phyloP scores from a whole-genome alignment of 2,888 invertebrate species.

The Leptogaster cylindrica region DNA sequence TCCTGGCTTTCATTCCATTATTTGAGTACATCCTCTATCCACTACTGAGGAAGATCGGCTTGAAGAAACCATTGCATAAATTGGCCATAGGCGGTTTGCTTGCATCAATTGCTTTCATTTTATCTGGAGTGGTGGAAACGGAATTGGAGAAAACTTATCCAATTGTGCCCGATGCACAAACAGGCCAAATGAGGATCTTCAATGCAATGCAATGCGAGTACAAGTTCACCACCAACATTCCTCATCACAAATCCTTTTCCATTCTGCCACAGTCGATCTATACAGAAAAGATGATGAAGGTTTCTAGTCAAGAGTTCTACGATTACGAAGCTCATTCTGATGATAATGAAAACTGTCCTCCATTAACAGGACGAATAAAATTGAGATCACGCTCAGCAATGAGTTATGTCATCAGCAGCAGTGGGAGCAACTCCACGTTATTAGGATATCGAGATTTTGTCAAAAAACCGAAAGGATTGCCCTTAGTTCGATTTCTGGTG shows the following conservation, averaged over 20 bases:
- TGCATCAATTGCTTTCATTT: constrained; percentile 80
- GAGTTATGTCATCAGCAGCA: constrained; percentile 53
- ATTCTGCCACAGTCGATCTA: constrained; percentile 60
- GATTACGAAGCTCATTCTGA: constrained; percentile 20
- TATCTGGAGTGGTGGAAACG: constrained; percentile 84
- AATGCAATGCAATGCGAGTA: constrained; percentile 70
- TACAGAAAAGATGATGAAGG: constrained; percentile 61
- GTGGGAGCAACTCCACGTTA: constrained; percentile 47
- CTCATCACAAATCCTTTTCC: constrained; percentile 43
- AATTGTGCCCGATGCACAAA: constrained; percentile 64
- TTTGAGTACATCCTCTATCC: constrained; percentile 70
- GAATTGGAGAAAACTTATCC: constrained; percentile 72
- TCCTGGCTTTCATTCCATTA: constrained; percentile 83
- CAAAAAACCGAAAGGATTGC: constrained; percentile 55
- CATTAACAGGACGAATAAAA: constrained; percentile 49
- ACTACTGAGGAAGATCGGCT: constrained; percentile 53
- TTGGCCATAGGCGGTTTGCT: constrained; percentile 79
- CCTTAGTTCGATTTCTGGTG: constrained; percentile 57
- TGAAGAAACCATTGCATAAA: constrained; percentile 59
- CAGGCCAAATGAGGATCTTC: constrained; percentile 73
- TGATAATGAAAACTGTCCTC: constrained; percentile 48
- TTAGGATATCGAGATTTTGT: constrained; percentile 55
- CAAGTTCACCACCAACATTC: constrained; percentile 55
- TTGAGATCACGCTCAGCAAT: constrained; percentile 54
- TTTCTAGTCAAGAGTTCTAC: constrained; percentile 39